Evolutionary conservation across 2,113 vertebrate genomes (phyloP).

Genomic region (Cheilinus undulatus): DNA sequence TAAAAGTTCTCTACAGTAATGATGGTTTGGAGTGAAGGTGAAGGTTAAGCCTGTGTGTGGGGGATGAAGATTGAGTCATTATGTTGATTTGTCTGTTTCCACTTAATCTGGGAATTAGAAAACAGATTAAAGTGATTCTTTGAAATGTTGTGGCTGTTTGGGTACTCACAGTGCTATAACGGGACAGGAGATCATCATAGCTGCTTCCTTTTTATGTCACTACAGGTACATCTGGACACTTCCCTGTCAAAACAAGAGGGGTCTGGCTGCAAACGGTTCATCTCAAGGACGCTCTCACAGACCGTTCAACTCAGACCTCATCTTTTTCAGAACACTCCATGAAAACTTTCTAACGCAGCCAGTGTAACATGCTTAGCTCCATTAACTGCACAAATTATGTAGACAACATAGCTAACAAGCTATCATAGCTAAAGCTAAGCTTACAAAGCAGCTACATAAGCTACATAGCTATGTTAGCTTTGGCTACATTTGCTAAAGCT

Average conservation of each 20-base stretch:
- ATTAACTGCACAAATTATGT: no score
- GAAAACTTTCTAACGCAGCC: no score
- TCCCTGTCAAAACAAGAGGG: slow-evolving; percentile 21
- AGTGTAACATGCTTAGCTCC: no score
- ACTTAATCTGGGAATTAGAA: not conserved
- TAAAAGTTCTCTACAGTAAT: not conserved
- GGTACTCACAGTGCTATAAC: slow-evolving; percentile 13
- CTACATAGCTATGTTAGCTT: no score
- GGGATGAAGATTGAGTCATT: slow-evolving; percentile 26
- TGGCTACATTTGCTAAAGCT: no score
- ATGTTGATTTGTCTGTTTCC: not conserved
- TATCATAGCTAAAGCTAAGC: no score
- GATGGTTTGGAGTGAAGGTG: slow-evolving; percentile 3
- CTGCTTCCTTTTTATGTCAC: slow-evolving; percentile 23
- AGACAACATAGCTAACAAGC: no score
- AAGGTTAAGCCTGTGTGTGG: slow-evolving; percentile 16
- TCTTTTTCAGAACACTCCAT: no score
- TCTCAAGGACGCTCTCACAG: no score
- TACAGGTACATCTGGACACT: slow-evolving; percentile 38
- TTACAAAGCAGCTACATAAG: no score
- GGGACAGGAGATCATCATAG: not conserved
- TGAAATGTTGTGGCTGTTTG: not conserved
- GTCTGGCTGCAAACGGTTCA: no score
- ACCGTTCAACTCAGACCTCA: no score
- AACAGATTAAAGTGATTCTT: not conserved